Percentiles rank a stretch among this genome's conserved stretches.
Conservation (phyloP, 2,888 invertebrate species). For the Onthophagus sagittarius region DNA sequence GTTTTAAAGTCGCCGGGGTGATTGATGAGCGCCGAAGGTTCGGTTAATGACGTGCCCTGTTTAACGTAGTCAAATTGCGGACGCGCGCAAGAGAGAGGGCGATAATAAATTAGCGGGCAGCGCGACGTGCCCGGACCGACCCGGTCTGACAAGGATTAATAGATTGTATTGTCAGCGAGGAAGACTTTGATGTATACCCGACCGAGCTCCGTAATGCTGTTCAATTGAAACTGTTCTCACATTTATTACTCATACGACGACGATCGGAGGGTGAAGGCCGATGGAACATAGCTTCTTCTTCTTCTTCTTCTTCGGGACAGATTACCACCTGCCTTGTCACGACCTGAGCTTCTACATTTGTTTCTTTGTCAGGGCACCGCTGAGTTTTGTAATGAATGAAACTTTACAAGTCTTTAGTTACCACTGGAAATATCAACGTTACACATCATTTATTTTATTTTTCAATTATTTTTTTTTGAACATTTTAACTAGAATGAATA, state of each 20-base stretch:
- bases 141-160: slow-evolving; percentile 48
- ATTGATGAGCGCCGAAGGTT: slow-evolving; percentile 42
- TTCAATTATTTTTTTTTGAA: no score
- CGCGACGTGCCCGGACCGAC: slow-evolving; percentile 31
- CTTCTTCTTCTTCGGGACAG: background rate
- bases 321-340: background rate
- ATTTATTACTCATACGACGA: slow-evolving; percentile 38
- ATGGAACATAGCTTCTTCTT: slow-evolving; percentile 2
- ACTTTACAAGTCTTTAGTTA: background rate
- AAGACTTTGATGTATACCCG: slow-evolving; percentile 48
- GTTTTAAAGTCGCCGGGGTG: slow-evolving; percentile 29
- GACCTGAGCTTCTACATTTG: background rate
- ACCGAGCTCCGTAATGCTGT: slow-evolving; percentile 40
- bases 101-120: slow-evolving; percentile 46
- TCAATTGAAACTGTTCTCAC: slow-evolving; percentile 47
- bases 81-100: slow-evolving; percentile 33
- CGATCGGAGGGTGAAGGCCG: background rate
- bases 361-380: background rate
- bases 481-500: no score
- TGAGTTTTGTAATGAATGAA: background rate
- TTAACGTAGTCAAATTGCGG: slow-evolving; percentile 38
- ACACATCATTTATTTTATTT: no score
- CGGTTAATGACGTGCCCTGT: slow-evolving; percentile 42
- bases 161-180: slow-evolving; percentile 47
- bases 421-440: background rate